phyloP scores from a whole-genome alignment of 2,797 vertebrate genomes.

The Capromys pilorides region DNA sequence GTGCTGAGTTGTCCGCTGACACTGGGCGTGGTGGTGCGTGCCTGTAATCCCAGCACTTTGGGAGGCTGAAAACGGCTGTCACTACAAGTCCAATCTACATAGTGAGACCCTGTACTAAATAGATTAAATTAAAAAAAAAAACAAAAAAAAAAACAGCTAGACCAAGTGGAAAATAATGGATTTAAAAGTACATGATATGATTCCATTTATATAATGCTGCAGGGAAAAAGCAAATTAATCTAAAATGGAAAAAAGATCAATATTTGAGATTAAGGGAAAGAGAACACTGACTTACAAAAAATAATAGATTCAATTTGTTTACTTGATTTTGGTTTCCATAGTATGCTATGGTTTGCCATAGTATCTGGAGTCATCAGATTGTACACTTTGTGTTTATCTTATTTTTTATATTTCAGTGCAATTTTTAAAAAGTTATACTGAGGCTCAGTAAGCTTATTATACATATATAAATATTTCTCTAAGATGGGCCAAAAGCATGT shows the following conservation, averaged over 20 bases:
- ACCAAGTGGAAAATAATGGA: not conserved
- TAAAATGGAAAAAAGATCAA: not conserved
- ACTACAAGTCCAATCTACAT: too few relatives aligned
- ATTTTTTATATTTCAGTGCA: not conserved
- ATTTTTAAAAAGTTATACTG: not conserved
- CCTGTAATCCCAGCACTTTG: too few relatives aligned
- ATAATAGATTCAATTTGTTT: not conserved
- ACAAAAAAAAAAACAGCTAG: not conserved
- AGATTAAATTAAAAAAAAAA: too few relatives aligned
- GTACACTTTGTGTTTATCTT: not conserved
- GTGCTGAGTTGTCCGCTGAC: too few relatives aligned
- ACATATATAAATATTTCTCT: not conserved
- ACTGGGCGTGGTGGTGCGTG: too few relatives aligned
- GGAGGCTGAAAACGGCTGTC: too few relatives aligned
- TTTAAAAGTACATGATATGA: not conserved
- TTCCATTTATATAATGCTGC: not conserved
- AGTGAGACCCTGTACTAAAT: too few relatives aligned
- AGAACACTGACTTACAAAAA: not conserved
- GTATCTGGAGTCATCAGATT: not conserved
- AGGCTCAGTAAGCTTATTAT: not conserved
- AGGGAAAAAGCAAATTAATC: not conserved
- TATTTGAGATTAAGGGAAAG: not conserved
- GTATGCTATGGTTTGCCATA: not conserved
- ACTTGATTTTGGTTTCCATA: not conserved
- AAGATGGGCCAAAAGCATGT: not conserved